Conservation (phyloP, 2,888 invertebrate species). For the Endotricha flammealis region DNA sequence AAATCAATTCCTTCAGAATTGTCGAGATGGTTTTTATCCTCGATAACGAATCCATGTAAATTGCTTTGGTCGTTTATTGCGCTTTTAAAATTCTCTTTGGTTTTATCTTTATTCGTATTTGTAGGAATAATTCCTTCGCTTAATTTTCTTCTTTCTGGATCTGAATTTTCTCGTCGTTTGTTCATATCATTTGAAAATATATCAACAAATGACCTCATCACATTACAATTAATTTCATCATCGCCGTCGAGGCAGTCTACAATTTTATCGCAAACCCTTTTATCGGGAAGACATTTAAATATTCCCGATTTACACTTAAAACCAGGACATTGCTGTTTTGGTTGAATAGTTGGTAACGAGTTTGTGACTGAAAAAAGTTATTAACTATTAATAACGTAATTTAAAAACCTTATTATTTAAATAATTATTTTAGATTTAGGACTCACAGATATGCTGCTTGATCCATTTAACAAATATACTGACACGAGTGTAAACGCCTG, state of each 20-base stretch:
- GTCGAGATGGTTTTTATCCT: slow-evolving; percentile 6
- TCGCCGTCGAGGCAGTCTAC: slow-evolving; percentile 89
- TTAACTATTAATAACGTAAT: slow-evolving; percentile 6
- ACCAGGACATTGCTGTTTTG: slow-evolving; percentile 84
- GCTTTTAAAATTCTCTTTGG: slow-evolving; percentile 2
- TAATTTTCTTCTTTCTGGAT: no score
- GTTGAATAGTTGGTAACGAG: slow-evolving; percentile 63
- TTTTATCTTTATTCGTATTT: no score
- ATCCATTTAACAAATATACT: slow-evolving; percentile 88
- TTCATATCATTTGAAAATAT: slow-evolving; percentile 15
- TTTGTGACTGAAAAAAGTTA: slow-evolving; percentile 57
- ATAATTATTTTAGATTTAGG: background rate
- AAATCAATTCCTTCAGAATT: no score
- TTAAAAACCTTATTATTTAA: background rate
- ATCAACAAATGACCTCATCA: slow-evolving; percentile 25
- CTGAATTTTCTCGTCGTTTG: slow-evolving; percentile 5
- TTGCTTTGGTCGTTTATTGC: slow-evolving; percentile 5
- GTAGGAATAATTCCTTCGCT: no score
- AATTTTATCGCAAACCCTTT: slow-evolving; percentile 82
- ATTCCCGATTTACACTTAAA: slow-evolving; percentile 82
- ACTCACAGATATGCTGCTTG: slow-evolving; percentile 77
- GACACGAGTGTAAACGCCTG: slow-evolving; percentile 90
- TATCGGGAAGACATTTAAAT: slow-evolving; percentile 82
- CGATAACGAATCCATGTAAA: background rate
- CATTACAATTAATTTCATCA: slow-evolving; percentile 85